Evolutionary conservation across 1,140 invertebrate species (phyloP), one percentile per base, ranked within the genome.

Genomic region (Maconellicoccus hirsutus): DNA sequence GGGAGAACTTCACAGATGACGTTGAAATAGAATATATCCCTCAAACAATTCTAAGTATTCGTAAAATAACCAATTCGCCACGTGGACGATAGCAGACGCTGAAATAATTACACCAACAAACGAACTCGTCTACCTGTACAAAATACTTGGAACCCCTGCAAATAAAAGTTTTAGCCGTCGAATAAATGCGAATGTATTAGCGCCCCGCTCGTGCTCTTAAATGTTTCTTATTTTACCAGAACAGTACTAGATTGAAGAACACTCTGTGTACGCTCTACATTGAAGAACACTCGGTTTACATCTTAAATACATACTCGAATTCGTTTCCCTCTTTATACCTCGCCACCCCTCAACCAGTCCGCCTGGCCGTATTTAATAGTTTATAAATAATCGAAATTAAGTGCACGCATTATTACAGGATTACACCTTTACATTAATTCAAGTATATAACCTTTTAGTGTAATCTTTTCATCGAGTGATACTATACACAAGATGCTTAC

Each of bases 311-410:
- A 66, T 66, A 66, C 61, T 66, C 61, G 61, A 66, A 66, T 66
- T 66, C 61, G 61, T 66, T 66, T 66, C 61, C 25, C 25, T 23
- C 61, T 66, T 66, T 66, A 66, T 66, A 14, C 61, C 61, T 14
- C 16, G 42, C 12, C 16, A 66, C 8, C 61, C 61, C 21, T 66
- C 25, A 66, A 66, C 61, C 61, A 26, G 42, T 52, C 42, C 29
- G 52, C 52, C 4, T 66, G 25, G 10, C 25, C 61, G 61, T 66
- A 66, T 66, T 66, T 66, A 66, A 66, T 66, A 66, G 61, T 66
- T 66, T 66, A 66, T 66, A 66, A 66, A 66, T 66, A 66, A 66
- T 66, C 61, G 61, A 66, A 66, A 66, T 66, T 66, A 26, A 66
- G 61, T 66, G 25, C 61, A 66, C 61, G 61, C 61, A 26, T 66